Evolutionary conservation across 2,113 vertebrate genomes (phyloP).

Genomic region (Reinhardtius hippoglossoides): DNA sequence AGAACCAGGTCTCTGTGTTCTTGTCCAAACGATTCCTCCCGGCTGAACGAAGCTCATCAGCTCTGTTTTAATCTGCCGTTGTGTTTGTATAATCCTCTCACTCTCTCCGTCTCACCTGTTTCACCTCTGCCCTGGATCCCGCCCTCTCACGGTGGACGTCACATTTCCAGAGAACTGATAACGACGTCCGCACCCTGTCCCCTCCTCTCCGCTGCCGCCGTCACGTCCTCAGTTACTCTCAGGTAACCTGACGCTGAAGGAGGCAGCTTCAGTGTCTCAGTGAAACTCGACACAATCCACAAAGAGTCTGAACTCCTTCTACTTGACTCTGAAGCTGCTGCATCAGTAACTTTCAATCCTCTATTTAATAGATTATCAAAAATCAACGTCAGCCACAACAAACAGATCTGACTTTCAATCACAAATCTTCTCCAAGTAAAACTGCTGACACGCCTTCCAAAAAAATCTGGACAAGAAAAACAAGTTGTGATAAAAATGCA

Average conservation of each 20-base stretch:
- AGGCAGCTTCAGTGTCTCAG: background rate
- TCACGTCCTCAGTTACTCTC: constrained; percentile 2
- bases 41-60: background rate
- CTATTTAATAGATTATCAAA: too few relatives aligned
- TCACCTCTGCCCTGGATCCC: constrained; percentile 29
- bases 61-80: constrained; percentile 13
- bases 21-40: background rate
- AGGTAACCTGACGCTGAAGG: constrained; percentile 41
- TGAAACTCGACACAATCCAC: constrained; percentile 26
- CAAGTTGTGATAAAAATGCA: too few relatives aligned
- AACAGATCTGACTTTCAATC: too few relatives aligned
- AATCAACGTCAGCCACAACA: too few relatives aligned
- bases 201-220: background rate
- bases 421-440: too few relatives aligned
- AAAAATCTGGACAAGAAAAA: background rate
- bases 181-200: constrained; percentile 57
- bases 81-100: constrained; percentile 13
- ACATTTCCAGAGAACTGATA: constrained; percentile 49
- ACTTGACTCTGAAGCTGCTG: background rate
- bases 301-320: background rate
- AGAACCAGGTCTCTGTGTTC: background rate
- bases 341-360: background rate
- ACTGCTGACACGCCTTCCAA: background rate
- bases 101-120: constrained; percentile 28
- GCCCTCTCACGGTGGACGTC: background rate